Evolutionary conservation across 2,797 vertebrate species (phyloP), one percentile per base, ranked within the genome.

Genomic region (Gobio occitaniae): DNA sequence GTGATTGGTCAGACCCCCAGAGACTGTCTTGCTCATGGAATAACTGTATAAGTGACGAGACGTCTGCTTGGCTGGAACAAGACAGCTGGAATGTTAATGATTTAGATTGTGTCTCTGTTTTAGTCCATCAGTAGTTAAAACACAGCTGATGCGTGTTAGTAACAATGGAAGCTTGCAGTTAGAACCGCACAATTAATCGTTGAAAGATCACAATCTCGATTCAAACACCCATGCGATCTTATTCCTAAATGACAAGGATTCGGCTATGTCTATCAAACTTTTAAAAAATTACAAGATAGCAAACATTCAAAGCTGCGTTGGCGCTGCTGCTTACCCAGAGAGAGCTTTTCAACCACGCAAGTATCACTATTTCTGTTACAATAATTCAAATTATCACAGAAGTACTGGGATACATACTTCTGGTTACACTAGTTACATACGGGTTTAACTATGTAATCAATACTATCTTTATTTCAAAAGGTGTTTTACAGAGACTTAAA

Each of bases 21-120:
- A 91, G 84, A 76, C 65, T 78, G n/a, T 75, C 84, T 91, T 92
- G 83, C 87, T 88, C 36, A 77, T 88, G 0, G 17, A 78, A 17
- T 78, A 21, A 69, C 65, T 32, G 36, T 84, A 63, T 78, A 65
- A 81, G 78, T 61, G 82, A 86, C 41, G 17, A 80, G 83, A 89
- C 19, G 71, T 88, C 89, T 81, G 36, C 13, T 85, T 66, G 71
- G 66, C 75, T 44, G 78, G 87, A 90, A 72, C 77, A 84, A 21
- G 74, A 70, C 54, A 89, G 61, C 87, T 89, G 92, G 93, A 94
- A 93, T 94, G 93, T 93, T 85, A 93, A 93, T 91, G 78, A 86
- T 80, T 76, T 84, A 87, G 70, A 82, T 66, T 78, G 76, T 47
- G 68, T 70, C 47, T n/a, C 77, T 90, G 90, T 81, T 84, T 63